Evolutionary conservation across 2,797 vertebrate species (phyloP).

Genomic region (Anguilla anguilla): DNA sequence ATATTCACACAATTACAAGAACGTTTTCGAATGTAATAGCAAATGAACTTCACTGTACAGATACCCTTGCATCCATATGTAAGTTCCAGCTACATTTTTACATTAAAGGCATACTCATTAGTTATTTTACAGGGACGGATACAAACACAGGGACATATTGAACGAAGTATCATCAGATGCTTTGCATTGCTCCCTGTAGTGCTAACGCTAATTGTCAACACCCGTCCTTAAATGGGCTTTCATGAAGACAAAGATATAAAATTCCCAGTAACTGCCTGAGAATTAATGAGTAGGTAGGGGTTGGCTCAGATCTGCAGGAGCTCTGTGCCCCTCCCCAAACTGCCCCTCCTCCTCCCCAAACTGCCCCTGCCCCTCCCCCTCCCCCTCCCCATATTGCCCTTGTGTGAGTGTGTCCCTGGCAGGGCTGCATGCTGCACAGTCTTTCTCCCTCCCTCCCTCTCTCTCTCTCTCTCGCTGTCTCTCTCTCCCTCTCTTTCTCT

Average conservation of each 20-base stretch:
- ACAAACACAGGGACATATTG: too few relatives aligned
- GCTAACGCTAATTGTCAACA: constrained; percentile 76
- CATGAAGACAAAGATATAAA: too few relatives aligned
- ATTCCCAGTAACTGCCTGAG: too few relatives aligned
- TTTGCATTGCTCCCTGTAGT: constrained; percentile 73
- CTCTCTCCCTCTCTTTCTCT: too few relatives aligned
- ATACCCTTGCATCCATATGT: not conserved
- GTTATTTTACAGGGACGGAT: too few relatives aligned
- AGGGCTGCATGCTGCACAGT: constrained; percentile 33
- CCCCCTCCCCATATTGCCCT: not conserved
- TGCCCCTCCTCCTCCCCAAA: not conserved
- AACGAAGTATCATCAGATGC: too few relatives aligned
- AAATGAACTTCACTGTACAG: not conserved
- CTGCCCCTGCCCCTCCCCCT: too few relatives aligned
- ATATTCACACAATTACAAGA: not conserved
- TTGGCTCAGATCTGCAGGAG: not conserved
- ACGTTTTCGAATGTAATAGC: not conserved
- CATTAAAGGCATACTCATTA: too few relatives aligned
- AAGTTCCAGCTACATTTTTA: too few relatives aligned
- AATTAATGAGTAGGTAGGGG: too few relatives aligned
- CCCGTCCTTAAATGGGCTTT: too few relatives aligned
- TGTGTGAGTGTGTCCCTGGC: not conserved
- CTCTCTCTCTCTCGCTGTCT: too few relatives aligned
- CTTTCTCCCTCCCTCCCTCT: constrained; percentile 24
- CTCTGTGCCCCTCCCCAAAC: not conserved